Evolutionary conservation across 1,140 invertebrate genomes (phyloP).

Genomic region (Sarcophaga bullata): DNA sequence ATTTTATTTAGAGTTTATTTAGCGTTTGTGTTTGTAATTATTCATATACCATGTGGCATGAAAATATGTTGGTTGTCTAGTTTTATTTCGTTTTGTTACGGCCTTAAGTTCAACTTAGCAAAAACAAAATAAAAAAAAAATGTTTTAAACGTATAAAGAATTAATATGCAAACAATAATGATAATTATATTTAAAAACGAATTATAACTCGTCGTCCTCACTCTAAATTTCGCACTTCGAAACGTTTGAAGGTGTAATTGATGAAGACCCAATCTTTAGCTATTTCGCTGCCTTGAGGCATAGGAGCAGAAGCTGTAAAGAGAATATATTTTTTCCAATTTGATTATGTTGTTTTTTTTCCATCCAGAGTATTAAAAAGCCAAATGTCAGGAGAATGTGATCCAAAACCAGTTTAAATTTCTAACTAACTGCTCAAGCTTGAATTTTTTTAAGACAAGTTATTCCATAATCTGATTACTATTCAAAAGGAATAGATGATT

Average conservation of each 20-base stretch:
- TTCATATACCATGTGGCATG: neutral
- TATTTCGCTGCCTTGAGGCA: slow-evolving; percentile 84
- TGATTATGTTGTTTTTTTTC: no score
- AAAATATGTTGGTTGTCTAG: slow-evolving; percentile 8
- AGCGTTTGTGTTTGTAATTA: neutral
- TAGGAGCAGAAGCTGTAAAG: slow-evolving; percentile 81
- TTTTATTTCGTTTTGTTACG: neutral
- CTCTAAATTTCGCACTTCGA: slow-evolving; percentile 77
- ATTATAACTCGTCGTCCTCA: slow-evolving; percentile 46
- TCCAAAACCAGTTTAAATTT: no score
- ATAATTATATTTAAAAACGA: slow-evolving; percentile 2
- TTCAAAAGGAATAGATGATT: no score
- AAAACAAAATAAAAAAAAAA: neutral
- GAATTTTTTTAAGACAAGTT: no score
- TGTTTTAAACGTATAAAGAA: neutral
- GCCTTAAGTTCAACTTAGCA: slow-evolving; percentile 3
- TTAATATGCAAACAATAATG: slow-evolving; percentile 18
- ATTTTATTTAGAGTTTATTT: neutral
- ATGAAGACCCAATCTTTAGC: slow-evolving; percentile 99
- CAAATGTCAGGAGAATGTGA: no score
- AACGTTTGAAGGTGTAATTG: slow-evolving; percentile 99
- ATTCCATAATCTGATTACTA: no score
- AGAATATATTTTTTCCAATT: neutral
- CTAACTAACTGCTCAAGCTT: no score
- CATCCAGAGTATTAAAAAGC: no score